Evolutionary conservation across 2,797 vertebrate genomes (phyloP).

Genomic region (Galago senegalensis): DNA sequence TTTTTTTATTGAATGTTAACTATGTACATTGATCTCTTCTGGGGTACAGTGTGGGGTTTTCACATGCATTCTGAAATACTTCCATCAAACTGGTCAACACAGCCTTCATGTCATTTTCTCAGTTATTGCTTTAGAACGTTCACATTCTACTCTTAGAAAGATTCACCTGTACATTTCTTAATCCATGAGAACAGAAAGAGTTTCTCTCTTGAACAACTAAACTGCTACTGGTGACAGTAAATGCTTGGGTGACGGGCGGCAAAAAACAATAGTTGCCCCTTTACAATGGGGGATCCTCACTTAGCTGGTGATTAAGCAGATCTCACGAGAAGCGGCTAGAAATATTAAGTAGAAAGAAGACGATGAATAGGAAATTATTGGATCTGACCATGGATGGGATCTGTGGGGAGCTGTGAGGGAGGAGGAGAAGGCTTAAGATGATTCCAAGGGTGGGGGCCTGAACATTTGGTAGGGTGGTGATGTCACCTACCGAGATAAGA

Average conservation of each 20-base stretch:
- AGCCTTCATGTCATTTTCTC: too few relatives aligned
- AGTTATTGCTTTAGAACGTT: too few relatives aligned
- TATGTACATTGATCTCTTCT: too few relatives aligned
- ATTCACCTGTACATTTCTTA: background rate
- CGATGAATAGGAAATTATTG: background rate
- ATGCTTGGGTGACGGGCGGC: background rate
- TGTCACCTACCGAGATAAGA: slow-evolving; percentile 46
- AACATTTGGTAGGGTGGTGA: slow-evolving; percentile 61
- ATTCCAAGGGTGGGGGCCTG: background rate
- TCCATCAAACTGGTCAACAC: too few relatives aligned
- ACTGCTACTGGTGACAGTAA: background rate
- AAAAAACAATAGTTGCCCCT: background rate
- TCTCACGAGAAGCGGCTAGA: background rate
- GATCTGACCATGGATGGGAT: background rate
- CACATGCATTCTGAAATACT: too few relatives aligned
- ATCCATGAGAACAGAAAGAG: background rate
- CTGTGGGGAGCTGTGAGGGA: background rate
- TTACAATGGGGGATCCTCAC: background rate
- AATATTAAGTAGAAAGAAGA: background rate
- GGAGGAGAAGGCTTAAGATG: background rate
- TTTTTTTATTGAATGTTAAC: too few relatives aligned
- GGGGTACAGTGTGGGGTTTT: too few relatives aligned
- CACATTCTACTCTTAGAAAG: too few relatives aligned
- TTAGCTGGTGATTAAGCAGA: background rate
- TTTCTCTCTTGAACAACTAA: background rate